Conservation (phyloP, 2,888 invertebrate species). For the Nineta flava region DNA sequence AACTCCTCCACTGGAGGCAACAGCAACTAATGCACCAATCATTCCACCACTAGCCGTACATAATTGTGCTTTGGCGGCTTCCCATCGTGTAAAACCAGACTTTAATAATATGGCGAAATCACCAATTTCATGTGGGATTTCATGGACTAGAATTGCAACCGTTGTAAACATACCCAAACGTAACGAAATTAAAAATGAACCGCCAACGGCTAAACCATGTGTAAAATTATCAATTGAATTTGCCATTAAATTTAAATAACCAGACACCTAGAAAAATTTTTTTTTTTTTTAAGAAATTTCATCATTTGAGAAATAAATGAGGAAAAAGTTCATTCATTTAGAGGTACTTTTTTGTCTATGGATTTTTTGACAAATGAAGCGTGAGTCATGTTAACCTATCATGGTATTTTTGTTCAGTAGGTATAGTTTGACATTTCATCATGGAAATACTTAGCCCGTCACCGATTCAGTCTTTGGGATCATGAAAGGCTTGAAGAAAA, state of each 20-base stretch:
- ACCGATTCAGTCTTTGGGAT: background rate
- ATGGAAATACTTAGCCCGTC: background rate
- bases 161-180: constrained; percentile 84
- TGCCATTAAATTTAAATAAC: constrained; percentile 88
- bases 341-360: too few species aligned
- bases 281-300: background rate
- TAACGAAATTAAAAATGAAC: constrained; percentile 85
- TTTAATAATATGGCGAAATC: constrained; percentile 92
- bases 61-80: constrained; percentile 87
- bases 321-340: too few species aligned
- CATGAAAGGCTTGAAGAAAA: too few species aligned
- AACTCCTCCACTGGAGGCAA: constrained; percentile 63
- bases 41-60: constrained; percentile 82
- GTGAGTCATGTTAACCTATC: too few species aligned
- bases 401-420: too few species aligned
- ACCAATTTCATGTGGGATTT: constrained; percentile 97
- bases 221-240: constrained; percentile 98
- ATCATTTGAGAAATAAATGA: too few species aligned
- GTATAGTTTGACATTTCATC: background rate
- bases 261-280: constrained; percentile 45
- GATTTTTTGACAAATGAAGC: too few species aligned
- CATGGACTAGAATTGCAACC: constrained; percentile 86
- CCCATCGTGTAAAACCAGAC: constrained; percentile 85
- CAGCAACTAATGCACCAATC: constrained; percentile 74
- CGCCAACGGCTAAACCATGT: constrained; percentile 94